These are phyloP conservation scores for Cataglyphis hispanica DNA, from an alignment of 1,140 invertebrate genomes.

Conservation along the genomic window DNA sequence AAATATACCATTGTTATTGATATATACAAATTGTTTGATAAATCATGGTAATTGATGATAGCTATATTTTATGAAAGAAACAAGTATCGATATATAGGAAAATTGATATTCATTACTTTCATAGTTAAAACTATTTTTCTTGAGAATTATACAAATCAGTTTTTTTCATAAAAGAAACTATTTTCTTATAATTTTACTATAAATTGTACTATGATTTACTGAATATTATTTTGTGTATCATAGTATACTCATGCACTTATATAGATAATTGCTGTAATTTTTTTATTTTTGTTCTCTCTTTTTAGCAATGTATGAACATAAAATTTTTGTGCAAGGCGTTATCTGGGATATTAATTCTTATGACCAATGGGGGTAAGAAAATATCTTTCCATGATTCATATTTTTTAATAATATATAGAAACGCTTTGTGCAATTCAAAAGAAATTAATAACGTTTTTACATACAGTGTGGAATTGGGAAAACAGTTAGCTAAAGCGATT, in stretches of 20 bases:
- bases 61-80: constrained; percentile 7
- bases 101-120: not conserved
- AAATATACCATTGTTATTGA: constrained; percentile 77
- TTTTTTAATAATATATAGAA: not conserved
- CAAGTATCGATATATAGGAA: not conserved
- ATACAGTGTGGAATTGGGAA: constrained; percentile 97
- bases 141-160: not conserved
- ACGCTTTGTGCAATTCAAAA: constrained; percentile 35
- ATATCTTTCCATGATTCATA: constrained; percentile 29
- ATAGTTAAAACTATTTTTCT: not conserved
- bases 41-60: not conserved
- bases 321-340: constrained; percentile 99
- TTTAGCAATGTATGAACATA: constrained; percentile 98
- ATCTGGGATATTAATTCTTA: constrained; percentile 99
- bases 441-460: constrained; percentile 62
- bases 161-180: not conserved
- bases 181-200: not conserved
- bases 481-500: constrained; percentile 98
- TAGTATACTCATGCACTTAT: constrained; percentile 12
- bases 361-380: constrained; percentile 98
- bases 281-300: constrained; percentile 80
- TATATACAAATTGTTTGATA: not conserved
- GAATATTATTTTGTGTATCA: constrained; percentile 12
- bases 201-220: constrained; percentile 36
- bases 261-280: constrained; percentile 39